Evolutionary conservation across 2,113 vertebrate genomes (phyloP).

Genomic region (Myodes glareolus): DNA sequence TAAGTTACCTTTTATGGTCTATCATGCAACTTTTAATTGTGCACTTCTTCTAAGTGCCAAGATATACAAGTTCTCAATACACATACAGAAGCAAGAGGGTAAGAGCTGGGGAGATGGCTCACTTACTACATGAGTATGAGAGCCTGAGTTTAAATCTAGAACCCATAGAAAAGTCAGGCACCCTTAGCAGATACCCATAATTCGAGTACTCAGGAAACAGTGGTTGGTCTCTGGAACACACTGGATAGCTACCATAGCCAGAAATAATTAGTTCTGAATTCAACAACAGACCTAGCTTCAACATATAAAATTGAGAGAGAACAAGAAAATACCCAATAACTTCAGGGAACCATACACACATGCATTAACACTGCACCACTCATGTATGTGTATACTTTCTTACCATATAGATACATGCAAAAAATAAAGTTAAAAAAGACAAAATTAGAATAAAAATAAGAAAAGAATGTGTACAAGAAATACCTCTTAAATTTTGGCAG

Average conservation of each 20-base stretch:
- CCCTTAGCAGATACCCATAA: neutral
- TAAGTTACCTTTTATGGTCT: conserved; percentile 14
- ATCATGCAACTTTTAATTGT: neutral
- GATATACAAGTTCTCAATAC: neutral
- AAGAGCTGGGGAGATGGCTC: too few relatives aligned
- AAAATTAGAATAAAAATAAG: neutral
- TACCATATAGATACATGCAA: too few relatives aligned
- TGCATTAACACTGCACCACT: neutral
- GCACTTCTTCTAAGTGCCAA: neutral
- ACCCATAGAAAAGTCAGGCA: neutral
- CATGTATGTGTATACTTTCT: neutral
- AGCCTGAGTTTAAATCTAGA: neutral
- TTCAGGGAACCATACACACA: neutral
- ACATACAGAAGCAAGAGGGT: neutral
- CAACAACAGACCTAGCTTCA: neutral
- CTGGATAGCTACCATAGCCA: neutral
- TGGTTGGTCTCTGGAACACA: neutral
- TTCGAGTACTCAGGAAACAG: neutral
- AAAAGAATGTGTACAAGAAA: neutral
- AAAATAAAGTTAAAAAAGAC: neutral
- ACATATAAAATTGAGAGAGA: neutral
- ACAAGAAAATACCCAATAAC: neutral
- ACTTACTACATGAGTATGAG: neutral
- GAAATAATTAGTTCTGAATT: neutral
- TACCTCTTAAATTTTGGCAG: neutral